Conservation (phyloP, 2,888 invertebrate genomes). For the Pherbina coryleti region DNA sequence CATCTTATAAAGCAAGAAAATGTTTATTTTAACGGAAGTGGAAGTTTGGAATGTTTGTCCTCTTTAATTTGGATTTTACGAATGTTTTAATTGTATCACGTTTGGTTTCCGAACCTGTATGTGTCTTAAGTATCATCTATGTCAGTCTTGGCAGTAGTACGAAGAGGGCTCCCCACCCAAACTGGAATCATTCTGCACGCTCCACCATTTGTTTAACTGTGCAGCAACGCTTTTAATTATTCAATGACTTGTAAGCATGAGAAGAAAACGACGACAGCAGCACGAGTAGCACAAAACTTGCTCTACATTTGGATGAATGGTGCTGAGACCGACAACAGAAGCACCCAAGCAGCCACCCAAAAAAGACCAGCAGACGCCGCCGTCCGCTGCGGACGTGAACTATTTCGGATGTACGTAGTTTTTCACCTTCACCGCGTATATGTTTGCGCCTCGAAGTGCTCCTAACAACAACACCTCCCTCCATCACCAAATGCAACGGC, state of each 20-base stretch:
- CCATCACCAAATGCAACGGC: background rate
- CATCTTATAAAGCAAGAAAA: background rate
- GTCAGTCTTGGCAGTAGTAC: constrained; percentile 1
- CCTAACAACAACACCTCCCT: background rate
- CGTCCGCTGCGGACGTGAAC: constrained; percentile 4
- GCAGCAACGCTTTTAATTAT: constrained; percentile 26
- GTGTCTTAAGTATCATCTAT: constrained; percentile 9
- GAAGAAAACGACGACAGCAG: constrained; percentile 18
- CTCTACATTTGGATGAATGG: constrained; percentile 5
- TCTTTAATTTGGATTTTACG: background rate
- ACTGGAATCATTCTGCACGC: background rate
- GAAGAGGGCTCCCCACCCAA: background rate
- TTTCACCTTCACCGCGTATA: constrained; percentile 47
- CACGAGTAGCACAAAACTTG: constrained; percentile 4
- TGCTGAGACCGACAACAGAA: background rate
- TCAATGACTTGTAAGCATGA: constrained; percentile 25
- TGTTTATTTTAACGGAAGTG: background rate
- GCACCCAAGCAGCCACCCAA: background rate
- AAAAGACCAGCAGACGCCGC: constrained; percentile 17
- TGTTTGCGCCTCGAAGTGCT: background rate
- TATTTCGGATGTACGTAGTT: constrained; percentile 42
- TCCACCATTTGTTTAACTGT: background rate
- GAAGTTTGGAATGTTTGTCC: background rate
- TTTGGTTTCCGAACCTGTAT: background rate
- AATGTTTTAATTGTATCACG: background rate